Evolutionary conservation across 2,888 invertebrate species (phyloP).

Genomic region (Leptopterna dolabrata): DNA sequence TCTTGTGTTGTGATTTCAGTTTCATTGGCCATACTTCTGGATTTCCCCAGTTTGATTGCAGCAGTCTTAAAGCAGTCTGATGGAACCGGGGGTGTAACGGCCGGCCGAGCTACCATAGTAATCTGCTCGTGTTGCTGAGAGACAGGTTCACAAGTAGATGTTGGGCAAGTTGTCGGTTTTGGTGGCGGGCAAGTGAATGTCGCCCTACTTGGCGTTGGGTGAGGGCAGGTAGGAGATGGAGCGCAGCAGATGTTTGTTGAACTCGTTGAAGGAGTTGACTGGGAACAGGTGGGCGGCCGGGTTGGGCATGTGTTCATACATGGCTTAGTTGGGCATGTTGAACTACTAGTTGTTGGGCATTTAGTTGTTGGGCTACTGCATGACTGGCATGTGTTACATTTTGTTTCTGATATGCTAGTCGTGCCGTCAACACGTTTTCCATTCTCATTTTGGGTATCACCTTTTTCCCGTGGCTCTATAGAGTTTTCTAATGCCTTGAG

Average conservation of each 20-base stretch:
- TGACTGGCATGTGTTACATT: background rate
- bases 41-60: background rate
- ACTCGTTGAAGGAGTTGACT: background rate
- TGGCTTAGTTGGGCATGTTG: background rate
- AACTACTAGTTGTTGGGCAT: background rate
- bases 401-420: background rate
- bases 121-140: background rate
- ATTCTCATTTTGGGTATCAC: background rate
- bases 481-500: background rate
- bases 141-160: background rate
- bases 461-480: background rate
- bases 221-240: background rate
- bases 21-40: background rate
- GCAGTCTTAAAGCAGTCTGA: background rate
- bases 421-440: background rate
- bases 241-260: background rate
- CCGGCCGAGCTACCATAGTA: background rate
- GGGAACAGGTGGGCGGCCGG: background rate
- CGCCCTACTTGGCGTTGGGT: background rate
- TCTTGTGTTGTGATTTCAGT: background rate
- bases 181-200: background rate
- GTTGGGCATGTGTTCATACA: background rate
- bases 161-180: background rate
- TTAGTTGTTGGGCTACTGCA: background rate
- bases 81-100: background rate